Conservation (phyloP, 2,888 invertebrate species). For the Ophioninae sp. region DNA sequence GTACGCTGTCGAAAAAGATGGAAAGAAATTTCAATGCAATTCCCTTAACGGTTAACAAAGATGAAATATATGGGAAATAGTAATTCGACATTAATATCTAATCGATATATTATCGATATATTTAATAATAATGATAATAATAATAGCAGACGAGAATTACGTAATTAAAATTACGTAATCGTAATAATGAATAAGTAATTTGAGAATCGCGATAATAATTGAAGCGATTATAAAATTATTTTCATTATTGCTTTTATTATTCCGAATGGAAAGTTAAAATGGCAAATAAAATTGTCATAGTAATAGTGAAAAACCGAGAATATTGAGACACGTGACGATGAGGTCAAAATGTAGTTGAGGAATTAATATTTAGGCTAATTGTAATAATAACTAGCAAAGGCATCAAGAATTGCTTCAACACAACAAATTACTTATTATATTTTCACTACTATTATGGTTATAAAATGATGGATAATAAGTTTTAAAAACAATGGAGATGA, state of each 20-base stretch:
- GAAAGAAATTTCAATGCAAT: neutral
- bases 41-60: neutral
- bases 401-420: neutral
- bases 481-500: neutral
- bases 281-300: neutral
- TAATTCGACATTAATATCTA: neutral
- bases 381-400: neutral
- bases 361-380: neutral
- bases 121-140: neutral
- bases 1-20: neutral
- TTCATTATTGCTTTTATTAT: neutral
- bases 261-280: neutral
- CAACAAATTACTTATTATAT: neutral
- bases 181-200: no score
- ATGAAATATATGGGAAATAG: neutral
- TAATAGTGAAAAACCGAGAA: neutral
- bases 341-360: neutral
- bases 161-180: neutral
- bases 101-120: neutral
- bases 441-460: neutral
- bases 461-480: neutral
- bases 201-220: no score
- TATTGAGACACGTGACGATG: neutral
- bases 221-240: neutral
- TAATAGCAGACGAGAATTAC: neutral